Conservation (phyloP, 2,888 invertebrate genomes). For the Onthophagus sagittarius region DNA sequence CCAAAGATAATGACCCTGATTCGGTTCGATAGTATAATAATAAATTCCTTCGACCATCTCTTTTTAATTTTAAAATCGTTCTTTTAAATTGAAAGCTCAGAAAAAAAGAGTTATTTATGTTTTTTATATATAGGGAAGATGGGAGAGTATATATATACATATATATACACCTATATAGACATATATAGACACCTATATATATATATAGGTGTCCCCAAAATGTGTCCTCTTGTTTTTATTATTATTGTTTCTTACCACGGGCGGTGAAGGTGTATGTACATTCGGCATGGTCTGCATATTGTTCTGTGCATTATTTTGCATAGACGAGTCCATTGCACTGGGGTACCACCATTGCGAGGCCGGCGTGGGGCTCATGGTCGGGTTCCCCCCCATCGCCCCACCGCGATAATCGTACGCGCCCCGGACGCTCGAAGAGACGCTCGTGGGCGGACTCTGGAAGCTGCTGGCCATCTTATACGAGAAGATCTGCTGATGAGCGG, state of each 20-base stretch:
- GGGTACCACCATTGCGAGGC: conserved; percentile 76
- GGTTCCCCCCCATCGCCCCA: conserved; percentile 50
- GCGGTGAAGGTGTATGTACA: conserved; percentile 46
- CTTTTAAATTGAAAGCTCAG: too few relatives aligned
- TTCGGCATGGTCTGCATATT: conserved; percentile 40
- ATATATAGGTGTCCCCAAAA: too few relatives aligned
- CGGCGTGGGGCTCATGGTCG: conserved; percentile 47
- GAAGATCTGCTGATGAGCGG: conserved; percentile 69
- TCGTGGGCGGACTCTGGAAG: conserved; percentile 70
- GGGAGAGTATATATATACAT: too few relatives aligned
- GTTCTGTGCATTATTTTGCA: conserved; percentile 48
- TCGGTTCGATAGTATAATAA: neutral
- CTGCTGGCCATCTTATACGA: conserved; percentile 84
- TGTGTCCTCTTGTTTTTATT: neutral
- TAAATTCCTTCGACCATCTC: neutral
- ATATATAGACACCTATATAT: too few relatives aligned
- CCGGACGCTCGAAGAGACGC: conserved; percentile 53
- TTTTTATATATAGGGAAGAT: too few relatives aligned
- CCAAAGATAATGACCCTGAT: conserved; percentile 41
- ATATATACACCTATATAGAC: too few relatives aligned
- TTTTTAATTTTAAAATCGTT: neutral
- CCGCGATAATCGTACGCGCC: conserved; percentile 70
- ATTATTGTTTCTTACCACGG: conserved; percentile 41
- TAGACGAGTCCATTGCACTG: conserved; percentile 56
- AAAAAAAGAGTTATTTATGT: too few relatives aligned